phyloP scores from a whole-genome alignment of 2,797 vertebrate genomes.

The Dermochelys coriacea region DNA sequence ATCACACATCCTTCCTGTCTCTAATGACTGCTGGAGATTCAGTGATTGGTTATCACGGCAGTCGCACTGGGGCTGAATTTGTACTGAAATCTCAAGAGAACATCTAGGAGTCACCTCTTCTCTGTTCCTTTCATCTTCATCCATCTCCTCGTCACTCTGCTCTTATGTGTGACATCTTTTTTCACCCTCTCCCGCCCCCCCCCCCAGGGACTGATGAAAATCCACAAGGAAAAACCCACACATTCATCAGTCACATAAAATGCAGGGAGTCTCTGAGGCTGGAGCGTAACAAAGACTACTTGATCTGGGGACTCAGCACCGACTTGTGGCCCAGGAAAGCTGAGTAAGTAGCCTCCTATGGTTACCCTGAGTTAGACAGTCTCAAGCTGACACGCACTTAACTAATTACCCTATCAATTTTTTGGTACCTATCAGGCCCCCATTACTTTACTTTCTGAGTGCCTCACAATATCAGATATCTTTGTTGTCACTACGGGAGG shows the following conservation, averaged over 20 bases:
- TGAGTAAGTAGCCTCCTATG: constrained; percentile 57
- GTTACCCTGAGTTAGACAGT: not conserved
- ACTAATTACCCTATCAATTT: not conserved
- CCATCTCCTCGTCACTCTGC: not conserved
- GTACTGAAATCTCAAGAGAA: not conserved
- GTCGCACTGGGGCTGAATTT: not conserved
- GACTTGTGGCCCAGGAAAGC: constrained; percentile 73
- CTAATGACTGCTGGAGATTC: not conserved
- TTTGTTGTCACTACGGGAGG: not conserved
- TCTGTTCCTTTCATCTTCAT: not conserved
- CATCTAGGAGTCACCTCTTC: not conserved
- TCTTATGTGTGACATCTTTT: not conserved
- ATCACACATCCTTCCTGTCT: not conserved
- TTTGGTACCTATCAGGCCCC: not conserved
- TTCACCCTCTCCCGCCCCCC: not conserved
- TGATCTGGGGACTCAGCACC: constrained; percentile 68
- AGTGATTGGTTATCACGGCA: not conserved
- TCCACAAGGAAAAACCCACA: not conserved
- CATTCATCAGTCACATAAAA: constrained; percentile 72
- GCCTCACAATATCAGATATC: rapidly evolving
- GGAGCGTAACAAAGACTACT: constrained; percentile 40
- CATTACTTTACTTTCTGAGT: not conserved
- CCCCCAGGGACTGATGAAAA: constrained; percentile 63
- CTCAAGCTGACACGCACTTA: not conserved
- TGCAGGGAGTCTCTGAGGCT: constrained; percentile 64